Evolutionary conservation across 2,113 vertebrate species (phyloP), one percentile per base, ranked within the genome.

Genomic region (Abramis brama): DNA sequence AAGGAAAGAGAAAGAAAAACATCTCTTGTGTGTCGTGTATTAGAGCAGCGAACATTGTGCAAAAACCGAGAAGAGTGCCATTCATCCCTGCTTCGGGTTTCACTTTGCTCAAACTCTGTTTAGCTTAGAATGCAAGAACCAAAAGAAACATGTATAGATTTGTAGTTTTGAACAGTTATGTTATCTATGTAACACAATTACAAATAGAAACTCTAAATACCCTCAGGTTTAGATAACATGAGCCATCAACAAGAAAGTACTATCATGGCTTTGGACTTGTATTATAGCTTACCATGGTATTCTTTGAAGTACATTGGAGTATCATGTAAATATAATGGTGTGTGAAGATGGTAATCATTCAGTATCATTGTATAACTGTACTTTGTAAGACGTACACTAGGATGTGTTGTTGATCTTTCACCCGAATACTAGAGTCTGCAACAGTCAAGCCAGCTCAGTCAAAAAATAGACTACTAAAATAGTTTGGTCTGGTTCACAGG

Each of bases 1-100:
- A 33, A 76, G 62, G 45, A 85, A 78, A 79, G 45, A 66, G 74
- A 85, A 79, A 79, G 27, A 79, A 50, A 77, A 59, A 85, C 55
- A 47, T 50, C 43, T 77, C 27, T 19, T 55, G 13, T 55, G 21
- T 64, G 43, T 52, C 43, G 0, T 10, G 30, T 43, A 2, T 12
- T 12, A 39, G 21, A 27, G 25, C 30, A 71, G 50, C 0, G 25
- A 62, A 52, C 77, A 36, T 9, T 30, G 25, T 43, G 13, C 25
- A 21, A 23, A 23, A 55, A 17, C 76, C 0, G 52, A 77, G 15
- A 33, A 21, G 33, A 77, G 47, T 76, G n/a, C 6, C 25, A 76
- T 27, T 76, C n/a, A 47, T 39, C 19, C 7, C 7, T 33, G 47
- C 30, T 77, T 33, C 5, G 3, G 19, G 3, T 52, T 77, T 33